Evolutionary conservation across 2,888 invertebrate genomes (phyloP).

Genomic region (Nymphalis urticae): DNA sequence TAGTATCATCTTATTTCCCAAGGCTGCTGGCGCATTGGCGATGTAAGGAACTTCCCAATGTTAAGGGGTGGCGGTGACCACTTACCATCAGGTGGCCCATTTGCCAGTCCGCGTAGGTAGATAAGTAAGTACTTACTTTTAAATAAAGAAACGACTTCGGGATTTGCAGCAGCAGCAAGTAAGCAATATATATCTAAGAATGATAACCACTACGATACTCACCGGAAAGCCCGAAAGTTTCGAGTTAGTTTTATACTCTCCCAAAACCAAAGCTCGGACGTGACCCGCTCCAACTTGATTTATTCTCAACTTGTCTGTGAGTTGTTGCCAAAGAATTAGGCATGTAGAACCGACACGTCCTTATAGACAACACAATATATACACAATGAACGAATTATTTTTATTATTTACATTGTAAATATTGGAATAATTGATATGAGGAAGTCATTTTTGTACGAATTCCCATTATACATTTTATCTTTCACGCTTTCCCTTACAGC

Average conservation of each 20-base stretch:
- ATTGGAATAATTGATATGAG: neutral
- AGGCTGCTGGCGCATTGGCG: no score
- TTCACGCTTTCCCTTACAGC: no score
- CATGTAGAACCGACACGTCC: conserved; percentile 2
- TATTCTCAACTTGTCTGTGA: conserved; percentile 6
- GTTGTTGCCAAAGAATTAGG: conserved; percentile 5
- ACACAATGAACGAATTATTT: neutral
- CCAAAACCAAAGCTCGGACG: conserved; percentile 10
- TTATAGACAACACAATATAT: neutral
- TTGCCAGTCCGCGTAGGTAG: no score
- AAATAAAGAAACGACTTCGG: neutral
- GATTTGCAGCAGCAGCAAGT: neutral
- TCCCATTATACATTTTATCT: no score
- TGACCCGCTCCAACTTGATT: conserved; percentile 13
- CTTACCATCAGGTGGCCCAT: no score
- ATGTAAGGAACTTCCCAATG: no score
- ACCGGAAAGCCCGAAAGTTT: neutral
- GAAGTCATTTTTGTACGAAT: no score
- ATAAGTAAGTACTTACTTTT: no score
- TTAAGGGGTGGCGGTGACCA: no score
- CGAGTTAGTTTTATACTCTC: conserved; percentile 9
- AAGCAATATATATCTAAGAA: neutral
- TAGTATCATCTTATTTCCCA: no score
- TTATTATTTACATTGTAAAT: neutral
- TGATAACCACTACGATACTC: neutral